Evolutionary conservation across 2,113 vertebrate genomes (phyloP), one percentile per base, ranked within the genome.

Genomic region (Hippocampus guttulatus): DNA sequence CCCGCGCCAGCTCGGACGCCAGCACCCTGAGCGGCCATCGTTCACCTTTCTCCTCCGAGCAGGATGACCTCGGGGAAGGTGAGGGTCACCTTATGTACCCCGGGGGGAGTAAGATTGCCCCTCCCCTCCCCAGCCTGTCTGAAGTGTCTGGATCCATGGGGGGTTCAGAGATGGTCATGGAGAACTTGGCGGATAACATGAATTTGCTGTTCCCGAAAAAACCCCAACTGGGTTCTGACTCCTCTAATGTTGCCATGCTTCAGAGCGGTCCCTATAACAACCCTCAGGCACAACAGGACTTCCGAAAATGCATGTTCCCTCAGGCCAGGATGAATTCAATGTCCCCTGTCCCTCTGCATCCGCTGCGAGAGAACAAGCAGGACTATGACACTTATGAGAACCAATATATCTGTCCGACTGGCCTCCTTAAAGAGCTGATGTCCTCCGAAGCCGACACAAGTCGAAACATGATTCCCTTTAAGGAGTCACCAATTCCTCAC

Each of bases 1-100:
- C 95, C 0, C 93, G 97, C 45, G 94, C 96, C 58, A 96, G 95
- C 91, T 99, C 97, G 5, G 96, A 98, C 0, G 96, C 97, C 71
- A 98, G 97, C 75, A 97, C 96, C 0, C 91, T 98, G 54, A 98
- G 96, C 0, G 96, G 96, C 64, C 93, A 94, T 21, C 95, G 92
- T 21, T 99, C 96, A 15, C 97, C 97, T 51, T 97, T 97, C 76
- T 92, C 96, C 77, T 86, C 96, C 0, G 96, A 98, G 52, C 94
- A 96, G 82, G 97, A 98, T 21, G 96, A 96, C 63, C 91, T 96
- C 16, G 92, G 84, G 18, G 96, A 98, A 20, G 85, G 92, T 1
- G 96, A 99, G 0, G 91, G 95, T 54, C 97, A 96, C 76, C 88
- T 98, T 85, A 93, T 94, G 51, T 99, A 97, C 79, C 90, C 95